Evolutionary conservation across 2,797 vertebrate genomes (phyloP).

Genomic region (Lithobates pipiens): DNA sequence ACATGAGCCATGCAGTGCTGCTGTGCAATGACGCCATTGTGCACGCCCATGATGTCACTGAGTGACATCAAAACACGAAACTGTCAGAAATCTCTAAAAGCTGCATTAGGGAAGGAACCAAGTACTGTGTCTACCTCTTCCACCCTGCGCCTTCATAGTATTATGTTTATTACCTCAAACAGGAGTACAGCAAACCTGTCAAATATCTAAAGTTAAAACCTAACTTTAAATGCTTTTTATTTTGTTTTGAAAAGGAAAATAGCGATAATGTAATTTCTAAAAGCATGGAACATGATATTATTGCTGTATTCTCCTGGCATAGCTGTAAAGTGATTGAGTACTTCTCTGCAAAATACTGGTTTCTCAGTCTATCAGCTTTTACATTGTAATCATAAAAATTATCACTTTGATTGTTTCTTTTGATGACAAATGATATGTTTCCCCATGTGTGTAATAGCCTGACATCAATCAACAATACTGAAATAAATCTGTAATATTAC

Average conservation of each 20-base stretch:
- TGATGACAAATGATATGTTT: neutral
- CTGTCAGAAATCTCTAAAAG: too few relatives aligned
- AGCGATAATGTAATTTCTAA: neutral
- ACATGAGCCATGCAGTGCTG: too few relatives aligned
- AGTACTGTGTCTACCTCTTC: too few relatives aligned
- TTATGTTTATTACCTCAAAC: neutral
- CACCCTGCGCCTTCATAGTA: neutral
- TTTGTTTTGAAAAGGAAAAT: neutral
- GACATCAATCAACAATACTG: slow-evolving; percentile 1
- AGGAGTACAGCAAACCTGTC: neutral
- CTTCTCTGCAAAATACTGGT: neutral
- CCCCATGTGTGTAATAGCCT: neutral
- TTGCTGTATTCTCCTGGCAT: neutral
- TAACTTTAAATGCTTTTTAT: neutral
- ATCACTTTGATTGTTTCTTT: neutral
- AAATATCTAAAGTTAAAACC: neutral
- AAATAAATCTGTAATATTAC: neutral
- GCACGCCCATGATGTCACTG: too few relatives aligned
- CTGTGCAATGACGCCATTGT: too few relatives aligned
- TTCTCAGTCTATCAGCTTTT: slow-evolving; percentile 1
- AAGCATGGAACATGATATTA: neutral
- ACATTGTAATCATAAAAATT: neutral
- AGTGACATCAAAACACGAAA: too few relatives aligned
- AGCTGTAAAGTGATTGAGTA: slow-evolving; percentile 3
- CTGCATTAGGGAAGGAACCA: too few relatives aligned